Conservation (phyloP, 2,113 vertebrate species). For the Amia ocellicauda region DNA sequence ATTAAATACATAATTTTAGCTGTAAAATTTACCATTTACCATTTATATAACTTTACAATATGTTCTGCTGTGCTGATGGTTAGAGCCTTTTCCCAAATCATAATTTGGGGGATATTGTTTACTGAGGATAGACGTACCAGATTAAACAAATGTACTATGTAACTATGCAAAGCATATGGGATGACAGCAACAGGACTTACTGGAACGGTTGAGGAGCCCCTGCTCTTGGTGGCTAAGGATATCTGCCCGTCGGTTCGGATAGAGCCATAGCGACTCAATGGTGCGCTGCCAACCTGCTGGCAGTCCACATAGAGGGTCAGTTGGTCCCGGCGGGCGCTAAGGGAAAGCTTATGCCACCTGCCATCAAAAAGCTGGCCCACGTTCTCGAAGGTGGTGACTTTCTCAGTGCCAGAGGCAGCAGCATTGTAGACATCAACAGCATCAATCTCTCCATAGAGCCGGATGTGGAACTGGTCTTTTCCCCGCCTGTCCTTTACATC, state of each 20-base stretch:
- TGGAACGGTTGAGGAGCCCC: neutral
- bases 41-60: too few relatives aligned
- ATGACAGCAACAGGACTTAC: constrained; percentile 5
- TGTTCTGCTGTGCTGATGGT: too few relatives aligned
- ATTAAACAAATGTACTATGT: too few relatives aligned
- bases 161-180: too few relatives aligned
- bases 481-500: constrained; percentile 13
- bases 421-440: neutral
- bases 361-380: constrained; percentile 10
- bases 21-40: too few relatives aligned
- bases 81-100: too few relatives aligned
- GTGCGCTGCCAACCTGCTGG: constrained; percentile 21
- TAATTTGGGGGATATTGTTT: too few relatives aligned
- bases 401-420: constrained; percentile 9
- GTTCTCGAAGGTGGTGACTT: constrained; percentile 20
- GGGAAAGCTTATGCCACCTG: constrained; percentile 23
- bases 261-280: neutral
- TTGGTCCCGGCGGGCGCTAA: constrained; percentile 6
- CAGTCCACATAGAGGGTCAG: constrained; percentile 8
- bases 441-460: constrained; percentile 18
- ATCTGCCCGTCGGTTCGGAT: neutral
- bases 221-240: constrained; percentile 11
- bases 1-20: too few relatives aligned
- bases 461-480: constrained; percentile 14
- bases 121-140: too few relatives aligned